phyloP scores from a whole-genome alignment of 2,113 vertebrate species.

The Mustela nigripes region DNA sequence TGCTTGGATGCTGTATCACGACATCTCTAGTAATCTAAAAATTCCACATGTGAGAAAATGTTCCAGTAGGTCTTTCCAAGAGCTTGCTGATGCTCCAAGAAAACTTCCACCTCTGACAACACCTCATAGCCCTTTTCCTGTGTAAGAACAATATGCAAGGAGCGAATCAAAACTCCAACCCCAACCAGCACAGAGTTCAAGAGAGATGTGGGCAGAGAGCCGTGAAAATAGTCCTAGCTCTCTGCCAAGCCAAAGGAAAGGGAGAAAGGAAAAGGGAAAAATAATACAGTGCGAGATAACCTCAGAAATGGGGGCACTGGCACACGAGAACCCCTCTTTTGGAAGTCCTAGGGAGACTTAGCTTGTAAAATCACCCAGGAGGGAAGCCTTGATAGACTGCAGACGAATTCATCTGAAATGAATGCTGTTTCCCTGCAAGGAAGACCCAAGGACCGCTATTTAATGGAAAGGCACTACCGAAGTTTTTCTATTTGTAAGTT shows the following conservation, averaged over 20 bases:
- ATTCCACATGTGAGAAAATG: not conserved
- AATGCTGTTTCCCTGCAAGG: not conserved
- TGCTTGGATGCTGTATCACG: not conserved
- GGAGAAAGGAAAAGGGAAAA: not conserved
- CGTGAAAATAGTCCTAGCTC: not conserved
- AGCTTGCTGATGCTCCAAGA: not conserved
- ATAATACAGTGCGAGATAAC: not conserved
- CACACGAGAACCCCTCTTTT: not conserved
- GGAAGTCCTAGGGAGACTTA: not conserved
- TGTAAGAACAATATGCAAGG: not conserved
- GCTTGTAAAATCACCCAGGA: not conserved
- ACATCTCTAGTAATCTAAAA: not conserved
- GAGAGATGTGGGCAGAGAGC: not conserved
- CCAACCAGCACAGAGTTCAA: not conserved
- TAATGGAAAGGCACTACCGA: not conserved
- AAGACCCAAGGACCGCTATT: not conserved
- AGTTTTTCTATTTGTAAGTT: not conserved
- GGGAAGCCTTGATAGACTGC: not conserved
- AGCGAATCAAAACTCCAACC: not conserved
- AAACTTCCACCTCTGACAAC: not conserved
- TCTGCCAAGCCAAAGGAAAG: not conserved
- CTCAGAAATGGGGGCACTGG: not conserved
- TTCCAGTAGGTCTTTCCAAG: not conserved
- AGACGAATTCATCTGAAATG: not conserved
- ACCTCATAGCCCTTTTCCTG: not conserved